A percentile compares a stretch with the other conserved stretches of the same genome.
These are phyloP conservation scores for Baronia brevicornis DNA, from an alignment of 2,888 invertebrate species.

Conservation along the genomic window DNA sequence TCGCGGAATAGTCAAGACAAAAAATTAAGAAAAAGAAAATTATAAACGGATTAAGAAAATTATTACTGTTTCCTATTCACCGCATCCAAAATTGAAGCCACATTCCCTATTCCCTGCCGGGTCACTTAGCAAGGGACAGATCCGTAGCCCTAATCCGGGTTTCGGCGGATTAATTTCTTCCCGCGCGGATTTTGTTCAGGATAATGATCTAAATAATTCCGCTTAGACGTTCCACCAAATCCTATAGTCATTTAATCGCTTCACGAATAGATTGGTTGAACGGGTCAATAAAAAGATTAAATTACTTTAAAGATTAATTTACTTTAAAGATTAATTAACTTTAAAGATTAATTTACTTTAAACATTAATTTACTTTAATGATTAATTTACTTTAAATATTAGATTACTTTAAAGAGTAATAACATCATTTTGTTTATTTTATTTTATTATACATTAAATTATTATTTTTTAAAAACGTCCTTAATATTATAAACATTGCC, in stretches of 20 bases:
- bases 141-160: constrained; percentile 39
- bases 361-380: constrained; percentile 2
- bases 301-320: too few species aligned
- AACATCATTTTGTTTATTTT: too few species aligned
- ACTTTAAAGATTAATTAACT: too few species aligned
- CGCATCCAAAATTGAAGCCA: constrained; percentile 13
- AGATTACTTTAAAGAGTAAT: too few species aligned
- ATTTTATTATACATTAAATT: too few species aligned
- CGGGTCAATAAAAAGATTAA: too few species aligned
- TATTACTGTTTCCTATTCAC: neutral
- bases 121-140: constrained; percentile 43
- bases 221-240: constrained; percentile 11
- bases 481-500: too few species aligned
- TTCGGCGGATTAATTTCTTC: constrained; percentile 44
- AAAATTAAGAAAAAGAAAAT: neutral
- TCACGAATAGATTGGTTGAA: too few species aligned
- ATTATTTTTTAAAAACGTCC: too few species aligned
- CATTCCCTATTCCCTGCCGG: constrained; percentile 22
- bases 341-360: too few species aligned
- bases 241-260: neutral
- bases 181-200: constrained; percentile 26
- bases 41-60: neutral
- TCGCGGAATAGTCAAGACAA: too few species aligned
- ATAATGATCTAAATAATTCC: constrained; percentile 26
- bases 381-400: constrained; percentile 2